Evolutionary conservation across 2,113 vertebrate genomes (phyloP).

Genomic region (Promerops cafer): DNA sequence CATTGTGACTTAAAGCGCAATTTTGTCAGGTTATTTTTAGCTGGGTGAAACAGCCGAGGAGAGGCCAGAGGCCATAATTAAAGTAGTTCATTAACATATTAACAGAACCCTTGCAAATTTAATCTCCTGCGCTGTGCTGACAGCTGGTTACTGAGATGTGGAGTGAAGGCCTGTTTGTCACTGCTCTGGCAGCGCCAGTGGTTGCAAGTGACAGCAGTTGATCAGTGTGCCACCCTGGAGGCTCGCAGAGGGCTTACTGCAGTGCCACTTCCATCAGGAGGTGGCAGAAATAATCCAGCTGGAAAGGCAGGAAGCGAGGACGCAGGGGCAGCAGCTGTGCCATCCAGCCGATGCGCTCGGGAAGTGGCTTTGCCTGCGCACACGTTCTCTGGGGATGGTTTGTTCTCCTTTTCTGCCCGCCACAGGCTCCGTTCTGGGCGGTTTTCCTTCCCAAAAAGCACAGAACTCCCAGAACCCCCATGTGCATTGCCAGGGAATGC

Average conservation of each 20-base stretch:
- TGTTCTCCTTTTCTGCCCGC: neutral
- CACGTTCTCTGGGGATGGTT: neutral
- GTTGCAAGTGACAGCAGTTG: neutral
- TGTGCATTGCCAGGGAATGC: neutral
- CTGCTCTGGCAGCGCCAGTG: neutral
- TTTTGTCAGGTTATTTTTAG: slow-evolving; percentile 53
- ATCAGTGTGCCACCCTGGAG: neutral
- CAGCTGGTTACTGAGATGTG: neutral
- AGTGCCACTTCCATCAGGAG: neutral
- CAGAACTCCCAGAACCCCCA: neutral
- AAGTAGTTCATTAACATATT: slow-evolving; percentile 60
- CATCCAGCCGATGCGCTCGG: neutral
- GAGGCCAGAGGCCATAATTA: slow-evolving; percentile 58
- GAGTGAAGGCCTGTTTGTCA: neutral
- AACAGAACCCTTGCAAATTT: slow-evolving; percentile 34
- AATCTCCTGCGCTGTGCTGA: neutral
- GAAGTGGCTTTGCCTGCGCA: neutral
- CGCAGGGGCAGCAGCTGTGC: neutral
- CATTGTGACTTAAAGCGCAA: neutral
- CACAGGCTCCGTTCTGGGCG: fast-evolving
- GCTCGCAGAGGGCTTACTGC: neutral
- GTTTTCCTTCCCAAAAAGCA: neutral
- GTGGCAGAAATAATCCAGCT: neutral
- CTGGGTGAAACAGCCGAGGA: slow-evolving; percentile 10
- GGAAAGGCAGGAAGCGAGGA: neutral